Conservation (phyloP, 2,888 invertebrate genomes). For the Drosophila multiciliata region DNA sequence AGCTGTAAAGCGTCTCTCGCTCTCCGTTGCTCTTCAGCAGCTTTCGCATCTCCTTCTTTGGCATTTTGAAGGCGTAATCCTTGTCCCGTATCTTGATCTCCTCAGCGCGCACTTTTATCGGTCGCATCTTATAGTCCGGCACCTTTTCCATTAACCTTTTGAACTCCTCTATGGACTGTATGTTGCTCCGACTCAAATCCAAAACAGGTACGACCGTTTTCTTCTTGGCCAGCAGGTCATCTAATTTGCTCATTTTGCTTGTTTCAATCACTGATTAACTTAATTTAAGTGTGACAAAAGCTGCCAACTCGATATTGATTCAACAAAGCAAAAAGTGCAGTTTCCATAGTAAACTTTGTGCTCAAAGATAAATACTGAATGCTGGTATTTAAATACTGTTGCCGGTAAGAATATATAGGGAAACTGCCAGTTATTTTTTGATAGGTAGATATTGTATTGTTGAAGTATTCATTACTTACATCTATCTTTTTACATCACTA, state of each 20-base stretch:
- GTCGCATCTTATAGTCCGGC: constrained; percentile 95
- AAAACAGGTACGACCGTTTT: constrained; percentile 93
- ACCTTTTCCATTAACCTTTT: constrained; percentile 93
- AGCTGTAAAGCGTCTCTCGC: constrained; percentile 83
- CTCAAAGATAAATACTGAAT: background rate
- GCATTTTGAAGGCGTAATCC: constrained; percentile 90
- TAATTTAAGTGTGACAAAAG: background rate
- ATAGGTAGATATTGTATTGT: background rate
- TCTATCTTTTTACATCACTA: background rate
- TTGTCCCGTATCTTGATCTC: constrained; percentile 91
- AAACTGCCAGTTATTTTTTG: background rate
- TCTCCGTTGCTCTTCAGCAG: constrained; percentile 82
- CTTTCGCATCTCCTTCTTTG: constrained; percentile 89
- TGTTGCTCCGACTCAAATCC: constrained; percentile 92
- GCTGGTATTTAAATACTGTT: constrained; percentile 14
- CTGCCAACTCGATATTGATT: constrained; percentile 36
- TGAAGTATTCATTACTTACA: background rate
- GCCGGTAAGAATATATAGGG: background rate
- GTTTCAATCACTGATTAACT: background rate
- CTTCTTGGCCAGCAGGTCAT: constrained; percentile 93
- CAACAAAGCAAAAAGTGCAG: constrained; percentile 25
- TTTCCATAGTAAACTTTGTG: constrained; percentile 24
- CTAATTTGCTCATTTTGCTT: constrained; percentile 88
- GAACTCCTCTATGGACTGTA: constrained; percentile 93
- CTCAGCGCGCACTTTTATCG: constrained; percentile 93